Conservation (phyloP, 2,113 vertebrate species). For the Heloderma charlesbogerti region DNA sequence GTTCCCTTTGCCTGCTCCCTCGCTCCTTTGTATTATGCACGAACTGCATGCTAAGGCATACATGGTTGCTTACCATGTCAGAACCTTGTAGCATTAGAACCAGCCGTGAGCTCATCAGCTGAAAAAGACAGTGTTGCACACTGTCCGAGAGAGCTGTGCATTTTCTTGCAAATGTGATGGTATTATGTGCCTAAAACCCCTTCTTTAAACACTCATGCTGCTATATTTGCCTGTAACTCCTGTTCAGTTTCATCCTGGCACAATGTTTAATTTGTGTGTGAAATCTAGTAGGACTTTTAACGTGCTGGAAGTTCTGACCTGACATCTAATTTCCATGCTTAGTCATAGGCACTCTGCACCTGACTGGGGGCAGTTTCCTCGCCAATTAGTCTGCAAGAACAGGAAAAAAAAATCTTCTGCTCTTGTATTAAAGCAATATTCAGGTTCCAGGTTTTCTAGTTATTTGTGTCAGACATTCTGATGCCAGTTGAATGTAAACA, state of each 20-base stretch:
- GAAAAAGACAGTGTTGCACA: not conserved
- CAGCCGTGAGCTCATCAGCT: not conserved
- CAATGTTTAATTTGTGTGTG: not conserved
- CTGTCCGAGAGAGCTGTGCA: not conserved
- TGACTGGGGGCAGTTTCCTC: not conserved
- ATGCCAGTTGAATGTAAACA: not conserved
- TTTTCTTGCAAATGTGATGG: not conserved
- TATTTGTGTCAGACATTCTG: not conserved
- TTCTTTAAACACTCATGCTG: not conserved
- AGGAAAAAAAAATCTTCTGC: not conserved
- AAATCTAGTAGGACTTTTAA: not conserved
- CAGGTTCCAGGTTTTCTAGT: not conserved
- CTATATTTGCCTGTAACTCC: not conserved
- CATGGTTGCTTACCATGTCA: not conserved
- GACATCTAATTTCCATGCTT: not conserved
- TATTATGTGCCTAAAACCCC: not conserved
- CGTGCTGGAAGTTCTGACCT: not conserved
- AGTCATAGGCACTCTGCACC: not conserved
- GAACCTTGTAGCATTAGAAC: not conserved
- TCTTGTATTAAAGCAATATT: not conserved
- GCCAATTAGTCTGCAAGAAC: not conserved
- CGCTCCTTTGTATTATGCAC: not conserved
- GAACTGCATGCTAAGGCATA: not conserved
- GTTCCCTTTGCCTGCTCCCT: too few species aligned
- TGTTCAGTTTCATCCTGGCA: not conserved